Percentiles rank a stretch among this genome's conserved stretches.
Conservation (phyloP, 2,797 vertebrate species). For the Platalea minor region DNA sequence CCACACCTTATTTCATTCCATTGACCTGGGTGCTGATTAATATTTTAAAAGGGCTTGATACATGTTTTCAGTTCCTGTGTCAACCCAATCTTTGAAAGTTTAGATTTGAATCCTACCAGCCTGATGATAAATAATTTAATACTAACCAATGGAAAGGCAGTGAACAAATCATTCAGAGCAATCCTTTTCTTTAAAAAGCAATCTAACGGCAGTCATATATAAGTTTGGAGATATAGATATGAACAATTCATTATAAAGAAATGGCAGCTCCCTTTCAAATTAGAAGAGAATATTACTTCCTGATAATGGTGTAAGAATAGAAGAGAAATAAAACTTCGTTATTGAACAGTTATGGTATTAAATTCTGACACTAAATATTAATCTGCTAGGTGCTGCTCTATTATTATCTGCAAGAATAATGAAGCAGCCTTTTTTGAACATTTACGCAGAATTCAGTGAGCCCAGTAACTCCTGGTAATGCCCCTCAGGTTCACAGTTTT, state of each 20-base stretch:
- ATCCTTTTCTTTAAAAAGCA: constrained; percentile 42
- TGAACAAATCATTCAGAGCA: constrained; percentile 40
- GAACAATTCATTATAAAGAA: constrained; percentile 23
- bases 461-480: background rate
- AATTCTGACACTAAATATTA: constrained; percentile 62
- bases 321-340: constrained; percentile 58
- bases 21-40: constrained; percentile 34
- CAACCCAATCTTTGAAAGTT: constrained; percentile 39
- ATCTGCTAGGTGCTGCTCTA: constrained; percentile 42
- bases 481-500: background rate
- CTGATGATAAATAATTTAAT: constrained; percentile 56
- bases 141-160: constrained; percentile 16
- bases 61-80: constrained; percentile 45
- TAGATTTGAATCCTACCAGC: constrained; percentile 24
- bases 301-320: constrained; percentile 41
- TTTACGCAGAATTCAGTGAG: background rate
- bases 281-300: constrained; percentile 40
- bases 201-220: background rate
- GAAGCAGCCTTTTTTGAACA: background rate
- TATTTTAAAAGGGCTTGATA: constrained; percentile 37
- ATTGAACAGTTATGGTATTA: constrained; percentile 59
- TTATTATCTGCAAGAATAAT: constrained; percentile 38
- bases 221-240: constrained; percentile 46
- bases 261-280: constrained; percentile 33
- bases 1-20: constrained; percentile 43